Evolutionary conservation across 2,113 vertebrate species (phyloP), one percentile per base, ranked within the genome.

Genomic region (Pelobates fuscus): DNA sequence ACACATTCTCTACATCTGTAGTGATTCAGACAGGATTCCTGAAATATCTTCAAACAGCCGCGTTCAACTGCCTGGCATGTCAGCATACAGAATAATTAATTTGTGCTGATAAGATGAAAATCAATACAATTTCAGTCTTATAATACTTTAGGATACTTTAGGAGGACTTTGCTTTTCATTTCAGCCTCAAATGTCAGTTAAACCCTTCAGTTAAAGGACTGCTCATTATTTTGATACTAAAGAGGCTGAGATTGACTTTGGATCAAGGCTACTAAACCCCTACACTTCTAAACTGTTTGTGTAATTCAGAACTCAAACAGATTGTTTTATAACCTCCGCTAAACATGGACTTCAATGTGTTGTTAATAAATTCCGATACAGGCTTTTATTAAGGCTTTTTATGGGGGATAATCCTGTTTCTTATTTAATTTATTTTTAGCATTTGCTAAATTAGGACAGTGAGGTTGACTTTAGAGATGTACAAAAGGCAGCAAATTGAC

Each of bases 41-140:
- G 27, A n/a, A 62, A 20, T 10, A 5, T 27, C 29, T 37, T 62
- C 29, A n/a, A 62, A 62, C 27, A 15, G 8, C 52, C 66, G n/a
- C 49, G 30, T 24, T 10, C 25, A 37, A 27, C 12, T 14, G 54
- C n/a, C n/a, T n/a, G n/a, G n/a, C 32, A 23, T 10, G 18, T 23
- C 3, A 29, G 26, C 15, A 41, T 25, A 37, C 37, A 70, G 29
- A 46, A 46, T 70, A 46, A 61, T 60, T 71, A 61, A 61, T 49
- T 71, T 46, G 23, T 71, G 69, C n/a, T 59, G 57, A 71, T 71
- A 61, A 46, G 69, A 41, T 14, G 41, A 12, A 43, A 71, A 61
- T 61, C 37, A 71, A 46, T 49, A 29, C n/a, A 43, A 60, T 29
- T 12, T 57, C 25, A 21, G 25, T 61, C 57, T 37, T 6, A 37